Base-by-base conservation (phyloP, 2,888 invertebrate genomes). In the Leptinotarsa juncta region DNA sequence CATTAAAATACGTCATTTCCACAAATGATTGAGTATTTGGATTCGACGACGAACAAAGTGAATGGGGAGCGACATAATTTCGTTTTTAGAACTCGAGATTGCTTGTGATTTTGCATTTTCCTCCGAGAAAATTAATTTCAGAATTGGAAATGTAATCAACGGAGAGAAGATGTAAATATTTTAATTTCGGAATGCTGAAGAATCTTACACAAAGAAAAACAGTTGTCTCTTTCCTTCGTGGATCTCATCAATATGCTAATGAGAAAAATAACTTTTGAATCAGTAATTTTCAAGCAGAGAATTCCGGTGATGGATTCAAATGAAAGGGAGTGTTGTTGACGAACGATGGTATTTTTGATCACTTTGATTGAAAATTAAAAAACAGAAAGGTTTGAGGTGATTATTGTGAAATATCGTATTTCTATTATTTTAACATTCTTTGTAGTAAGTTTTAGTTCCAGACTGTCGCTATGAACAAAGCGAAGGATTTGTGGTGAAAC, bases 1-100 rank as follows among this genome's bases (percentile, higher is more conserved):
- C 87, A 86, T 87, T 87, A 86, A 87, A 87, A 86, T 88, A 85
- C 86, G 86, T 86, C 86, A 87, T 87, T 86, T 87, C 86, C 87
- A 87, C 86, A 86, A 87, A 87, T 87, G 87, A 88, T 87, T 87
- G 87, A 87, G 86, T 85, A 85, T 86, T 86, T 86, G 84, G 84
- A 85, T 84, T 84, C 78, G 74, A 67, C 23, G 55, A 78, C 77
- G 83, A 82, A 85, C 85, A 85, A 85, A 86, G 85, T 83, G 85
- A 84, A 85, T 82, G 81, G 83, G 83, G 82, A 82, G 57, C 57
- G 84, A 85, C 84, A 86, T 86, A 86, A 87, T 86, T 85, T 85
- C 85, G 85, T 85, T 86, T 86, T 85, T 84, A 83, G 83, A 83
- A 81, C 83, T 81, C 82, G 83, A 83, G 84, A 86, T 85, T 85